Evolutionary conservation across 2,797 vertebrate species (phyloP).

Genomic region (Hyperoplus immaculatus): DNA sequence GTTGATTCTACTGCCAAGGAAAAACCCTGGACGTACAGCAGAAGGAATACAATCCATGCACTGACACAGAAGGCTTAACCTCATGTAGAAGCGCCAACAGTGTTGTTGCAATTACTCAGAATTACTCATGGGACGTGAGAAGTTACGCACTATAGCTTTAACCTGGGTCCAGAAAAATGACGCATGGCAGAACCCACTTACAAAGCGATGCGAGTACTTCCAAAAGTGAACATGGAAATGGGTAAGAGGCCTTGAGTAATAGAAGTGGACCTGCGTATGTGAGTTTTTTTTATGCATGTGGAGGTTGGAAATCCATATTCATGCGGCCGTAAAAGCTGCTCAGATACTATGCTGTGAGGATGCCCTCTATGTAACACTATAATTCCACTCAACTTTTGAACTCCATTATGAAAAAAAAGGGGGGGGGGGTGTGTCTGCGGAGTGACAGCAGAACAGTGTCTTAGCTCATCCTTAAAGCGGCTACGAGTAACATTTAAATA

Average conservation of each 20-base stretch:
- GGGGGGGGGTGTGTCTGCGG: background rate
- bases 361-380: slow-evolving; percentile 27
- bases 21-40: no score
- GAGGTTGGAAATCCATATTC: slow-evolving; percentile 48
- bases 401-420: slow-evolving; percentile 22
- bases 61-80: no score
- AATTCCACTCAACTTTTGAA: slow-evolving; percentile 6
- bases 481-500: no score
- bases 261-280: slow-evolving; percentile 10
- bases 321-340: slow-evolving; percentile 34
- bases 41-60: no score
- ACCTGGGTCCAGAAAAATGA: background rate
- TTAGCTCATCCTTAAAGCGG: background rate
- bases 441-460: background rate
- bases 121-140: no score
- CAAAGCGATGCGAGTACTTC: slow-evolving; percentile 7
- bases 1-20: no score
- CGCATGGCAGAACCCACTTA: background rate
- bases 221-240: slow-evolving; percentile 10
- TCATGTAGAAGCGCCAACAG: no score
- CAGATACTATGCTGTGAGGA: slow-evolving; percentile 17
- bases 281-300: slow-evolving; percentile 35
- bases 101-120: no score
- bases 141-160: background rate
- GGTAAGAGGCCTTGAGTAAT: slow-evolving; percentile 19